Evolutionary conservation across 1,140 invertebrate genomes (phyloP).

Genomic region (Eurytemora carolleeae): DNA sequence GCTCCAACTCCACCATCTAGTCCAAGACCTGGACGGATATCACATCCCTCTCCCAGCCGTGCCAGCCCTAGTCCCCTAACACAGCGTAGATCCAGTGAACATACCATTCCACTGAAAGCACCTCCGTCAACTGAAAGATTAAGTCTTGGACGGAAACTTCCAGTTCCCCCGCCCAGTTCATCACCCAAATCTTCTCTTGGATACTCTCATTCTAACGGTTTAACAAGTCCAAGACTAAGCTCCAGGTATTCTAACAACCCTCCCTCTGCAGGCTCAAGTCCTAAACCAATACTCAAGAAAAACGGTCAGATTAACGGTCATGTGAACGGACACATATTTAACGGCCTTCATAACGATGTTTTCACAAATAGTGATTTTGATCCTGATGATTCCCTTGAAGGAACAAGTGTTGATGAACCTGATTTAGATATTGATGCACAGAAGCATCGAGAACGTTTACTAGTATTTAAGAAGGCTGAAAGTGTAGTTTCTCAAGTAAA

Average conservation of each 20-base stretch:
- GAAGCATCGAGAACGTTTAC: too few species aligned
- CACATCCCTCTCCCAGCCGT: neutral
- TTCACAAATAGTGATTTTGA: conserved; percentile 9
- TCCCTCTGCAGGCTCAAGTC: too few species aligned
- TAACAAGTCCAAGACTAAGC: too few species aligned
- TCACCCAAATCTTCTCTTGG: neutral
- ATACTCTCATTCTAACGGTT: too few species aligned
- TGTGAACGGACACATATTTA: too few species aligned
- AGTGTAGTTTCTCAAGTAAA: neutral
- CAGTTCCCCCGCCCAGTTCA: neutral
- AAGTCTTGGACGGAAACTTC: neutral
- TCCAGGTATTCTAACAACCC: too few species aligned
- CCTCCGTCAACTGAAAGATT: neutral
- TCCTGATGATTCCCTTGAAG: conserved; percentile 4
- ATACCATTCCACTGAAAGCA: neutral
- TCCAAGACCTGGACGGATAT: neutral
- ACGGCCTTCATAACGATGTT: neutral
- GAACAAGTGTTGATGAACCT: conserved; percentile 2
- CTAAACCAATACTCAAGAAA: too few species aligned
- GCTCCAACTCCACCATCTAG: neutral
- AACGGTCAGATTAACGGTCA: too few species aligned
- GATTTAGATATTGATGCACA: neutral
- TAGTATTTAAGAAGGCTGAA: too few species aligned
- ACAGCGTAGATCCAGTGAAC: neutral
- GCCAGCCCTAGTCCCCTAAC: neutral